Percentiles rank a stretch among this genome's conserved stretches.
Evolutionary conservation across 2,797 vertebrate genomes (phyloP).

Genomic region (Remorina albescens): DNA sequence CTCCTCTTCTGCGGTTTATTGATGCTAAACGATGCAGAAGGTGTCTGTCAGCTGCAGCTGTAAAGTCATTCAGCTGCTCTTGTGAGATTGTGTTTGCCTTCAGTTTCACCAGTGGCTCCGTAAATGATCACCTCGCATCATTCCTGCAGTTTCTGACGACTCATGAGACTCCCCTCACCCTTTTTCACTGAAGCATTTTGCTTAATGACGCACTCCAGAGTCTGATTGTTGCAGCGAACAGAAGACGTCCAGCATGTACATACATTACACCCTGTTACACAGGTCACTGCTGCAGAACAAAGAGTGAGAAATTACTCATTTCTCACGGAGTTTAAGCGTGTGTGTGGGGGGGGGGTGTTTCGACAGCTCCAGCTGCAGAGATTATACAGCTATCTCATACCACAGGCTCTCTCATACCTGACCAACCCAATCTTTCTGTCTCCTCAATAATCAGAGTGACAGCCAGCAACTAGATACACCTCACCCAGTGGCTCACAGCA

Average conservation of each 20-base stretch:
- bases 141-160: conserved; percentile 33
- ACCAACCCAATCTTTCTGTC: conserved; percentile 79
- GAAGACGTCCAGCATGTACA: conserved; percentile 62
- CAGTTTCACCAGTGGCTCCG: conserved; percentile 25
- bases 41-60: conserved; percentile 36
- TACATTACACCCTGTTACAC: conserved; percentile 70
- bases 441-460: conserved; percentile 82
- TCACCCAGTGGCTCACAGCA: conserved; percentile 72
- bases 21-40: conserved; percentile 50
- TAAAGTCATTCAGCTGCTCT: conserved; percentile 49
- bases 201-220: conserved; percentile 72
- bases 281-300: conserved; percentile 73
- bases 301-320: conserved; percentile 66
- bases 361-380: conserved; percentile 34
- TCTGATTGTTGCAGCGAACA: conserved; percentile 58
- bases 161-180: conserved; percentile 33
- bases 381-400: conserved; percentile 74
- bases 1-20: conserved; percentile 26
- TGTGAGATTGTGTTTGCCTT: conserved; percentile 30
- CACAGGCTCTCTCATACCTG: conserved; percentile 77
- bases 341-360: conserved; percentile 21
- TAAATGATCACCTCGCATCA: conserved; percentile 57
- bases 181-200: conserved; percentile 49
- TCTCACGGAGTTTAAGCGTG: conserved; percentile 38
- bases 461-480: conserved; percentile 75